phyloP scores from a whole-genome alignment of 2,888 invertebrate genomes.

The Aspidiotus destructor region DNA sequence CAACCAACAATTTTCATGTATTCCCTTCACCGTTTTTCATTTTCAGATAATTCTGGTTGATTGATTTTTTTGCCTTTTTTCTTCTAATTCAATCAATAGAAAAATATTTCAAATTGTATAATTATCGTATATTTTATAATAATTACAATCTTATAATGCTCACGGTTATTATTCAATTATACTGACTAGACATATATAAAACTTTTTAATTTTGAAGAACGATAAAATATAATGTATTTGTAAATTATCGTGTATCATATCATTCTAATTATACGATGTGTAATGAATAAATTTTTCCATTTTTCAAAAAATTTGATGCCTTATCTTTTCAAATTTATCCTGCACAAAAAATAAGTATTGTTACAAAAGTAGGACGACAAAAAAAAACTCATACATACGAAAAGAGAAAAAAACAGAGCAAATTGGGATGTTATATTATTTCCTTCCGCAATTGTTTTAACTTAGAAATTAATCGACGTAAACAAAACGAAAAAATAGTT shows the following conservation, averaged over 20 bases:
- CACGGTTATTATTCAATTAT: constrained; percentile 27
- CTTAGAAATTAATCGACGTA: too few species aligned
- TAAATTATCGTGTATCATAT: not conserved
- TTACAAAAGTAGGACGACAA: not conserved
- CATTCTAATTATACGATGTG: not conserved
- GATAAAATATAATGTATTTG: not conserved
- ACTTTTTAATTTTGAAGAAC: constrained; percentile 1
- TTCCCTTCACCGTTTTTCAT: too few species aligned
- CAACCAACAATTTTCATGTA: too few species aligned
- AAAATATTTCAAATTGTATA: too few species aligned
- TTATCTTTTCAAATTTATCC: not conserved
- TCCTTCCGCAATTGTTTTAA: too few species aligned
- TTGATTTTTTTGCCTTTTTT: too few species aligned
- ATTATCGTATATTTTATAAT: not conserved
- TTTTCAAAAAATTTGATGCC: not conserved
- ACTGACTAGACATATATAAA: constrained; percentile 29
- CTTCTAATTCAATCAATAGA: too few species aligned
- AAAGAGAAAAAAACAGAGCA: not conserved
- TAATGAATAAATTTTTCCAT: not conserved
- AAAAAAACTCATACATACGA: not conserved
- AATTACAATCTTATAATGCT: constrained; percentile 27
- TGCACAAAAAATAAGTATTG: not conserved
- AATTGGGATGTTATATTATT: not conserved
- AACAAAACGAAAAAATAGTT: too few species aligned
- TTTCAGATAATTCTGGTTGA: too few species aligned